Percentiles rank a stretch among this genome's conserved stretches.
These are phyloP conservation scores for Chrysotoxum bicinctum DNA, from an alignment of 2,888 invertebrate genomes.

Conservation along the genomic window DNA sequence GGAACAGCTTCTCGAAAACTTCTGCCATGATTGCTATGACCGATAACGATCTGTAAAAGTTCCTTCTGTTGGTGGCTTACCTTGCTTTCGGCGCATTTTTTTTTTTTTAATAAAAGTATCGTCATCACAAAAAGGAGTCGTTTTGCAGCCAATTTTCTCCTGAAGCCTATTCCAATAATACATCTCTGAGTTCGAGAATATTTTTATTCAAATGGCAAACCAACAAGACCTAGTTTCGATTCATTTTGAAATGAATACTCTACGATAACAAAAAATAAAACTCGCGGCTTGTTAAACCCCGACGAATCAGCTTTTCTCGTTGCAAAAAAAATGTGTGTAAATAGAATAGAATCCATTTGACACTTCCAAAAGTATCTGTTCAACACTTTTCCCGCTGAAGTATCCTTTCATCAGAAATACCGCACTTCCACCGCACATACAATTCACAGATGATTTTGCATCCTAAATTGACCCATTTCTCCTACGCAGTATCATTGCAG, in stretches of 20 bases:
- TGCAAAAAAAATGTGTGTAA: too few relatives aligned
- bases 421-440: neutral
- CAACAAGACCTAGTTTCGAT: neutral
- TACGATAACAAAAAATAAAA: neutral
- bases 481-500: slow-evolving; percentile 2
- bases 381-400: neutral
- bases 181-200: too few relatives aligned
- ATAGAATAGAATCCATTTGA: neutral
- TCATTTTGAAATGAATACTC: neutral
- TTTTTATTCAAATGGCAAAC: too few relatives aligned
- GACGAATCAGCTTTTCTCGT: neutral
- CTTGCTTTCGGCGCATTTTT: too few relatives aligned
- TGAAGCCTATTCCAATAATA: too few relatives aligned
- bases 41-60: too few relatives aligned
- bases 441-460: slow-evolving; percentile 2
- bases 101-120: too few relatives aligned
- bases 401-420: slow-evolving; percentile 16
- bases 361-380: neutral
- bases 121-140: too few relatives aligned
- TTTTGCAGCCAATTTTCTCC: too few relatives aligned
- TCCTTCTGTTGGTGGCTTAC: too few relatives aligned
- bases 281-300: neutral
- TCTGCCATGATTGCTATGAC: too few relatives aligned
- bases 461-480: slow-evolving; percentile 14
- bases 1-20: too few relatives aligned